Percentiles rank a stretch among this genome's conserved stretches.
phyloP scores from a whole-genome alignment of 2,888 invertebrate genomes.

The Conchocele bisecta region DNA sequence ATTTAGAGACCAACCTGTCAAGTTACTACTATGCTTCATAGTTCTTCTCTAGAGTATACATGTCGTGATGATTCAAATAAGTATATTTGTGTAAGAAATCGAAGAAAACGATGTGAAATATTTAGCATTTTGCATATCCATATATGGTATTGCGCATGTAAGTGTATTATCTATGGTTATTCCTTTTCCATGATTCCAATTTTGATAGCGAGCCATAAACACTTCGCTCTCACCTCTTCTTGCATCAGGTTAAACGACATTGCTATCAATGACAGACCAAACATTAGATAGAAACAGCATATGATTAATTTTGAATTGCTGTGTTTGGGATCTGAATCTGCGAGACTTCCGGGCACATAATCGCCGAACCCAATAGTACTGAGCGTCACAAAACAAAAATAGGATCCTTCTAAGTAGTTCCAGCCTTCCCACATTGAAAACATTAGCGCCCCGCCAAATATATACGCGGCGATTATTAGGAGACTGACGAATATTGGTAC shows the following conservation, averaged over 20 bases:
- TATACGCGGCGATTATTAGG: slow-evolving; percentile 93
- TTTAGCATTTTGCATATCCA: no score
- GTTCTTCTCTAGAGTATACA: no score
- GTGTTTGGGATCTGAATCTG: slow-evolving; percentile 69
- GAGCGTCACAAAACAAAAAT: slow-evolving; percentile 83
- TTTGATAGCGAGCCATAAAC: slow-evolving; percentile 79
- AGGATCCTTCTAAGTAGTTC: slow-evolving; percentile 92
- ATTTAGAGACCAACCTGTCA: no score
- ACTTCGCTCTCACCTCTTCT: slow-evolving; percentile 82
- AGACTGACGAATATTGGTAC: slow-evolving; percentile 96
- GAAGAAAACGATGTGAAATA: no score
- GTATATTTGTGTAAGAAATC: no score
- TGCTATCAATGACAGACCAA: slow-evolving; percentile 83
- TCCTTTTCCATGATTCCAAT: slow-evolving; percentile 77
- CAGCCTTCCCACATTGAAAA: slow-evolving; percentile 96
- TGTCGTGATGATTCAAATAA: no score
- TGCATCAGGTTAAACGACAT: slow-evolving; percentile 84
- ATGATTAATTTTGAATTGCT: slow-evolving; percentile 78
- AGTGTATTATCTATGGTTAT: no score
- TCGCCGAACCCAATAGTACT: slow-evolving; percentile 84
- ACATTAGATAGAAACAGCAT: slow-evolving; percentile 81
- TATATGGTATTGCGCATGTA: no score
- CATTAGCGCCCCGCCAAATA: slow-evolving; percentile 95
- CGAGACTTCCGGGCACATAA: slow-evolving; percentile 78
- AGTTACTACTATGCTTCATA: no score